Evolutionary conservation across 2,888 invertebrate species (phyloP).

Genomic region (Muschampia plurimacula): DNA sequence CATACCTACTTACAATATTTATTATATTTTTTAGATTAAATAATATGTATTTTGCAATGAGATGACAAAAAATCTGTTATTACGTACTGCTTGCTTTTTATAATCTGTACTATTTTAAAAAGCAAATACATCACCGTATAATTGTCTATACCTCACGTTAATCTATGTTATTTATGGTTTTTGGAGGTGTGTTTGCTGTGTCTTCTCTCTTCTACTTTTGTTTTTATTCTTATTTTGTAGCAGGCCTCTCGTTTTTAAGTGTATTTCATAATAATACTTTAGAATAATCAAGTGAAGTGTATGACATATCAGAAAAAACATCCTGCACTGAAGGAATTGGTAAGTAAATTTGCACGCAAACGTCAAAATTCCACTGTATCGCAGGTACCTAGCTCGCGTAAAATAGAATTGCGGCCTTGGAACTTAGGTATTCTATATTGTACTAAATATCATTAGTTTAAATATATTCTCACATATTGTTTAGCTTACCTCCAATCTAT

Average conservation of each 20-base stretch:
- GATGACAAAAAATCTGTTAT: no score
- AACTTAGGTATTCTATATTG: slow-evolving; percentile 25
- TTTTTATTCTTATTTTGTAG: slow-evolving; percentile 49
- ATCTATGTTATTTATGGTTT: slow-evolving; percentile 36
- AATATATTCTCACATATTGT: slow-evolving; percentile 4
- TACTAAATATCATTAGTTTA: background rate
- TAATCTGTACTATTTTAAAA: background rate
- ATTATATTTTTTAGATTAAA: no score
- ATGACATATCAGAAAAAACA: slow-evolving; percentile 19
- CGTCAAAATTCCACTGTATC: slow-evolving; percentile 45
- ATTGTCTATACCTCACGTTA: background rate
- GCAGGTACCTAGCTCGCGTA: slow-evolving; percentile 27
- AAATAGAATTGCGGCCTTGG: slow-evolving; percentile 43
- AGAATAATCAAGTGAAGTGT: slow-evolving; percentile 38
- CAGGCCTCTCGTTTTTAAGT: slow-evolving; percentile 12
- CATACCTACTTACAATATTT: no score
- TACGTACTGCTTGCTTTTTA: background rate
- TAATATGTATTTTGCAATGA: no score
- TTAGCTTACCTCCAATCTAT: background rate
- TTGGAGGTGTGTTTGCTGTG: slow-evolving; percentile 50
- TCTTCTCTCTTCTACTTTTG: slow-evolving; percentile 46
- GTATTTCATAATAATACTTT: slow-evolving; percentile 19
- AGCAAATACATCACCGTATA: background rate
- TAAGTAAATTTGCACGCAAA: slow-evolving; percentile 47
- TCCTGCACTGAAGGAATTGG: slow-evolving; percentile 40